Percentiles rank a stretch among this genome's conserved stretches.
Conservation (phyloP, 1,140 invertebrate genomes). For the Pseudachorutes palmiensis region DNA sequence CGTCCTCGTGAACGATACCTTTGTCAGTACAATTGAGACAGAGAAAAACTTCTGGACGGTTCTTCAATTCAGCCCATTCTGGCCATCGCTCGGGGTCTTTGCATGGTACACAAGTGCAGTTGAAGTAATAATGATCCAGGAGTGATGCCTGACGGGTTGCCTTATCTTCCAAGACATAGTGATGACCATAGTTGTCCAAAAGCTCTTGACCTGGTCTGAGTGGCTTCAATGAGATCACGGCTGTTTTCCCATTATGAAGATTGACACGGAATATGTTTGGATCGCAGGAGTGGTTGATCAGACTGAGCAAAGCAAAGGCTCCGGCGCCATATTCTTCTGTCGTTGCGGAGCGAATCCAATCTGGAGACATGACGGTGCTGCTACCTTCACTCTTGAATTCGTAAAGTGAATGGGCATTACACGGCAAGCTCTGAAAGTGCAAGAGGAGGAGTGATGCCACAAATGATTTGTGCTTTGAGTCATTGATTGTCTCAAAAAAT, state of each 20-base stretch:
- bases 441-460: slow-evolving; percentile 14
- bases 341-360: slow-evolving; percentile 30
- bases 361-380: slow-evolving; percentile 32
- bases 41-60: neutral
- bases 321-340: slow-evolving; percentile 49
- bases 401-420: slow-evolving; percentile 24
- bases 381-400: neutral
- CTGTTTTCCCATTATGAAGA: slow-evolving; percentile 21
- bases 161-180: slow-evolving; percentile 18
- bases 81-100: slow-evolving; percentile 21
- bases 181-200: slow-evolving; percentile 19
- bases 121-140: slow-evolving; percentile 25
- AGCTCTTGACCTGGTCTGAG: slow-evolving; percentile 30
- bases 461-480: neutral
- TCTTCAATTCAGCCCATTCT: slow-evolving; percentile 9
- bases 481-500: slow-evolving; percentile 8
- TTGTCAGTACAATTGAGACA: neutral
- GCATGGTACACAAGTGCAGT: slow-evolving; percentile 32
- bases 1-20: neutral
- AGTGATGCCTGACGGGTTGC: slow-evolving; percentile 17
- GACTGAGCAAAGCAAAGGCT: slow-evolving; percentile 63
- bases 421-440: slow-evolving; percentile 18
- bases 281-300: slow-evolving; percentile 85
- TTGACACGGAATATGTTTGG: slow-evolving; percentile 57
- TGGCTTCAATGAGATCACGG: slow-evolving; percentile 19